phyloP scores from a whole-genome alignment of 2,888 invertebrate genomes.

The Chamaedrilus cognettii region DNA sequence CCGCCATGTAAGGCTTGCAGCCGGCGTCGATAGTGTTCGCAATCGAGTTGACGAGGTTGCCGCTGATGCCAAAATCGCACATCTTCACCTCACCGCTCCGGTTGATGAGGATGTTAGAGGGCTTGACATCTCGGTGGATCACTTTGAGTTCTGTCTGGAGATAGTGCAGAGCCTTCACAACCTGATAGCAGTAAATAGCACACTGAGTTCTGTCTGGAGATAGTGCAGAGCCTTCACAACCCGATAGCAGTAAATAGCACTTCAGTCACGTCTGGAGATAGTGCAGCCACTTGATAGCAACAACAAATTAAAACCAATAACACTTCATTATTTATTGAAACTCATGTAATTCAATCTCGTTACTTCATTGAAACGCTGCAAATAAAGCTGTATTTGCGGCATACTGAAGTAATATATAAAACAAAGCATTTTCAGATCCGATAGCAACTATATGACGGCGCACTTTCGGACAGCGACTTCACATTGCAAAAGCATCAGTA shows the following conservation, averaged over 20 bases:
- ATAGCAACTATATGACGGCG: too few relatives aligned
- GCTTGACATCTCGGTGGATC: slow-evolving; percentile 96
- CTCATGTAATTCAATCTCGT: too few relatives aligned
- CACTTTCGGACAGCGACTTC: too few relatives aligned
- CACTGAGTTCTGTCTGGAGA: slow-evolving; percentile 72
- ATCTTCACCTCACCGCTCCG: slow-evolving; percentile 93
- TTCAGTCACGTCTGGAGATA: slow-evolving; percentile 79
- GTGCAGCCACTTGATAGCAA: slow-evolving; percentile 89
- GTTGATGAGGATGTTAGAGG: slow-evolving; percentile 95
- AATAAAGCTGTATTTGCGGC: too few relatives aligned
- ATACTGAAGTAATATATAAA: too few relatives aligned
- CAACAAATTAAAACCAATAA: too few relatives aligned
- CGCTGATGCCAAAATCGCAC: slow-evolving; percentile 99
- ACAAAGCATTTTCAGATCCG: too few relatives aligned
- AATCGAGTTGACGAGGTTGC: slow-evolving; percentile 94
- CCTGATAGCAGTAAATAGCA: too few relatives aligned
- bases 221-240: slow-evolving; percentile 92
- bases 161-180: slow-evolving; percentile 92
- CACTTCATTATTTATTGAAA: too few relatives aligned
- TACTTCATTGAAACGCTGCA: too few relatives aligned
- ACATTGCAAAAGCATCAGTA: too few relatives aligned
- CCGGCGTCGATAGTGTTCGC: slow-evolving; percentile 98
- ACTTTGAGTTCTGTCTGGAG: slow-evolving; percentile 72
- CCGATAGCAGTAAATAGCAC: too few relatives aligned
- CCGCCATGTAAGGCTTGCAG: slow-evolving; percentile 98